These are phyloP conservation scores for Melanostigma gelatinosum DNA, from an alignment of 2,113 vertebrate species.

Conservation along the genomic window DNA sequence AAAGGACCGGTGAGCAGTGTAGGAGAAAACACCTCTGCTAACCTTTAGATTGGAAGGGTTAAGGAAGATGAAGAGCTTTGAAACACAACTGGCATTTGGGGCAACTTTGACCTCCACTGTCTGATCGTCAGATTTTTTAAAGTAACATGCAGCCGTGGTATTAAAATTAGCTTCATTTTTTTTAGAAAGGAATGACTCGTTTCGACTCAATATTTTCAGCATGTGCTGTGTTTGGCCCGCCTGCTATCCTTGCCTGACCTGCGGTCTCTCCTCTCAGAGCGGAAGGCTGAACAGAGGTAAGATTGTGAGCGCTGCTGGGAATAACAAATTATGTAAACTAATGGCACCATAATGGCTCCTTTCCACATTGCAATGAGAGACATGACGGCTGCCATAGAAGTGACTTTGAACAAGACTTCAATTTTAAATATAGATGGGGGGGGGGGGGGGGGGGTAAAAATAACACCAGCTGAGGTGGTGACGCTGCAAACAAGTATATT, in stretches of 20 bases:
- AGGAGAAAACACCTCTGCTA: background rate
- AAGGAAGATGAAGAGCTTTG: background rate
- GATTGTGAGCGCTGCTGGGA: slow-evolving; percentile 54
- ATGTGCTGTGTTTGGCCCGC: background rate
- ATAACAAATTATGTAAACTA: slow-evolving; percentile 66
- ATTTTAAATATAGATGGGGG: slow-evolving; percentile 55
- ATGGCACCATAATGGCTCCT: slow-evolving; percentile 56
- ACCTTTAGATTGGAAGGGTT: background rate
- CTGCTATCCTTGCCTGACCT: slow-evolving; percentile 37
- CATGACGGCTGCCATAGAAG: slow-evolving; percentile 27
- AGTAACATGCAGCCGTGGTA: background rate
- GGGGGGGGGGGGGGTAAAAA: slow-evolving; percentile 21
- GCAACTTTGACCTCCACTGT: background rate
- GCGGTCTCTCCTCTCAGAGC: slow-evolving; percentile 4
- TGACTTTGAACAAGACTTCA: slow-evolving; percentile 59
- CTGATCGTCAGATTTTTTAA: slow-evolving; percentile 18
- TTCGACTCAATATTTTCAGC: slow-evolving; percentile 3
- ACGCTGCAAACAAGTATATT: slow-evolving; percentile 38
- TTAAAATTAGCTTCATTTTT: background rate
- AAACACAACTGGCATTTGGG: background rate
- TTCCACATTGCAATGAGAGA: slow-evolving; percentile 13
- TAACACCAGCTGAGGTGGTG: slow-evolving; percentile 24
- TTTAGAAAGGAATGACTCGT: background rate
- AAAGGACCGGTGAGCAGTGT: background rate
- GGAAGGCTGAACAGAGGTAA: slow-evolving; percentile 36